These are phyloP conservation scores for Malurus elegans DNA, from an alignment of 2,113 vertebrate species.

Conservation along the genomic window DNA sequence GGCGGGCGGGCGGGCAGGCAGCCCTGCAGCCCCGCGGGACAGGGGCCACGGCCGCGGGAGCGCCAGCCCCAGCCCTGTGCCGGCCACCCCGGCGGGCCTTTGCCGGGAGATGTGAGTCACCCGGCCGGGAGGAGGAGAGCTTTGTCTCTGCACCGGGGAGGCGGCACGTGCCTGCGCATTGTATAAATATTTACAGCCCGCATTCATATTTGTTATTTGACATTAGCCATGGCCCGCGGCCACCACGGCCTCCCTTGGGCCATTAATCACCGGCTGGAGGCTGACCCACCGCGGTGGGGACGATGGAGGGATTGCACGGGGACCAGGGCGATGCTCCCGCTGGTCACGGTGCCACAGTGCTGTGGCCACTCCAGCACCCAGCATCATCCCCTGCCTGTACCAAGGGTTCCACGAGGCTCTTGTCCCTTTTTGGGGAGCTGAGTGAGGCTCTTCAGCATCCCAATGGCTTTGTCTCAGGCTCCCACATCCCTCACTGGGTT, in stretches of 20 bases:
- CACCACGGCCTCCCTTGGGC: slow-evolving; percentile 47
- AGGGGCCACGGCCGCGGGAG: neutral
- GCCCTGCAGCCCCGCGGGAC: neutral
- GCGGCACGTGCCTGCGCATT: slow-evolving; percentile 48
- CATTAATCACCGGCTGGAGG: slow-evolving; percentile 34
- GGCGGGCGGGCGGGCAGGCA: neutral
- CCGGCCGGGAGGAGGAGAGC: neutral
- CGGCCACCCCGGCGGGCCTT: neutral
- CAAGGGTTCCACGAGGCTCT: rapidly evolving
- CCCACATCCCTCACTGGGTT: neutral
- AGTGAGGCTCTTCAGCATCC: neutral
- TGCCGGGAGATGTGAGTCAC: slow-evolving; percentile 20
- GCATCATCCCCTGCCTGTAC: rapidly evolving
- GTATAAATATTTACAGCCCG: slow-evolving; percentile 68
- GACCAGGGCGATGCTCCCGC: neutral
- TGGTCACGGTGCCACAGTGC: rapidly evolving
- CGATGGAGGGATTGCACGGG: neutral
- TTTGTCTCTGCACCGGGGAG: slow-evolving; percentile 28
- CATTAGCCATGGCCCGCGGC: slow-evolving; percentile 57
- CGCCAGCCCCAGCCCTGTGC: neutral
- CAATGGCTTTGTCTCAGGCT: rapidly evolving
- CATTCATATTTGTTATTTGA: slow-evolving; percentile 66
- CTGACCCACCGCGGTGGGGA: slow-evolving; percentile 17
- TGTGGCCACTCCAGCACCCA: neutral
- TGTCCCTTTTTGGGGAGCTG: rapidly evolving